Evolutionary conservation across 2,113 vertebrate species (phyloP).

Genomic region (Rana temporaria): DNA sequence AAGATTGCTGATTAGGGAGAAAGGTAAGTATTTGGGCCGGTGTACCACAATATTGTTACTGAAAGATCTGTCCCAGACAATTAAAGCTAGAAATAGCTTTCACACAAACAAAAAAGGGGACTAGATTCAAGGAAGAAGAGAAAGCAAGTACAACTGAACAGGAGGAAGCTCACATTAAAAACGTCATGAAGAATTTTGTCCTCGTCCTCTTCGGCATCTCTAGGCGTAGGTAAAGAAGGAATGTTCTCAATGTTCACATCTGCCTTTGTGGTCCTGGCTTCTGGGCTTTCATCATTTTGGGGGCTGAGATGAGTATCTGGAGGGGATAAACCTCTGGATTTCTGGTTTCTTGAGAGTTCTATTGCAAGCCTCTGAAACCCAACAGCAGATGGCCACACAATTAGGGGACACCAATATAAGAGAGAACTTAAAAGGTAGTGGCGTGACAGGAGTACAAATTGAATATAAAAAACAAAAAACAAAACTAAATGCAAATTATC

Average conservation of each 20-base stretch:
- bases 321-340: slow-evolving; percentile 89
- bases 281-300: slow-evolving; percentile 78
- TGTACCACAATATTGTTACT: too few species aligned
- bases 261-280: slow-evolving; percentile 76
- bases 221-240: slow-evolving; percentile 62
- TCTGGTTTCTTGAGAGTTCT: slow-evolving; percentile 91
- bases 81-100: not conserved
- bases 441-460: too few species aligned
- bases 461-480: not conserved
- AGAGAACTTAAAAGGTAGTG: too few species aligned
- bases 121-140: not conserved
- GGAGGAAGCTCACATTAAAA: slow-evolving; percentile 80
- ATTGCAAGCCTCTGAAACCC: slow-evolving; percentile 85
- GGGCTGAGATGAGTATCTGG: slow-evolving; percentile 85
- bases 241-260: slow-evolving; percentile 71
- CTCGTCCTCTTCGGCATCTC: slow-evolving; percentile 77
- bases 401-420: too few species aligned
- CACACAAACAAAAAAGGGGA: not conserved
- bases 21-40: too few species aligned
- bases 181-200: slow-evolving; percentile 90
- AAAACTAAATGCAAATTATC: too few species aligned
- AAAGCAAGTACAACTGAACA: not conserved
- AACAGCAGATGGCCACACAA: slow-evolving; percentile 52
- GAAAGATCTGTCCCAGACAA: too few species aligned
- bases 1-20: too few species aligned